phyloP scores from a whole-genome alignment of 1,140 invertebrate species.

The Zaprionus taronus region DNA sequence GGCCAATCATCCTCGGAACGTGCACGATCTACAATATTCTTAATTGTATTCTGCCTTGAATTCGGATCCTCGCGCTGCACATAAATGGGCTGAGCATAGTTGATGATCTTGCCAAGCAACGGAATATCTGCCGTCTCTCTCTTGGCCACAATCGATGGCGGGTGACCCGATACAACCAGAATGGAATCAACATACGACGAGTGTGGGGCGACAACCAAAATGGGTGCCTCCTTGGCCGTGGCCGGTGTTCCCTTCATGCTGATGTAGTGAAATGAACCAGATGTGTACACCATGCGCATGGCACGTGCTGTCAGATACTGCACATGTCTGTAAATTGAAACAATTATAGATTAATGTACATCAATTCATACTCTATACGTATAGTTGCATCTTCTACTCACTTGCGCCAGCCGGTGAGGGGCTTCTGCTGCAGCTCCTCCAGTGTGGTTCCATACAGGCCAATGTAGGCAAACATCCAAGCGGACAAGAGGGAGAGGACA shows the following conservation, averaged over 20 bases:
- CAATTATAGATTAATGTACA: not conserved
- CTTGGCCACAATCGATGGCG: constrained; percentile 95
- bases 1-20: constrained; percentile 95
- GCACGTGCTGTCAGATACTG: constrained; percentile 62
- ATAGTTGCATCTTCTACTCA: constrained; percentile 84
- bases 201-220: constrained; percentile 95
- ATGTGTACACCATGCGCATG: constrained; percentile 91
- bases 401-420: constrained; percentile 93
- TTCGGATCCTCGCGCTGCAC: constrained; percentile 96
- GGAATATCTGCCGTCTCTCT: constrained; percentile 91
- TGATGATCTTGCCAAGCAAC: constrained; percentile 96
- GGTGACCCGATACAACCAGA: constrained; percentile 91
- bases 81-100: constrained; percentile 97
- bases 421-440: constrained; percentile 89
- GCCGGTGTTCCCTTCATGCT: constrained; percentile 89
- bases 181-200: constrained; percentile 96
- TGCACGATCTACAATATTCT: constrained; percentile 94
- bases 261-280: constrained; percentile 92
- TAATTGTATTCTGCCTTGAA: constrained; percentile 95
- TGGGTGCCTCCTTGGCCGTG: constrained; percentile 90
- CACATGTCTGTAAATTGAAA: constrained; percentile 51
- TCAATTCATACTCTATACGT: not conserved
- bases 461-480: constrained; percentile 92
- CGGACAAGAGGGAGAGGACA: constrained; percentile 89
- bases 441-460: constrained; percentile 91